These are phyloP conservation scores for Aporophyla lueneburgensis DNA, from an alignment of 2,888 invertebrate genomes.

Conservation along the genomic window DNA sequence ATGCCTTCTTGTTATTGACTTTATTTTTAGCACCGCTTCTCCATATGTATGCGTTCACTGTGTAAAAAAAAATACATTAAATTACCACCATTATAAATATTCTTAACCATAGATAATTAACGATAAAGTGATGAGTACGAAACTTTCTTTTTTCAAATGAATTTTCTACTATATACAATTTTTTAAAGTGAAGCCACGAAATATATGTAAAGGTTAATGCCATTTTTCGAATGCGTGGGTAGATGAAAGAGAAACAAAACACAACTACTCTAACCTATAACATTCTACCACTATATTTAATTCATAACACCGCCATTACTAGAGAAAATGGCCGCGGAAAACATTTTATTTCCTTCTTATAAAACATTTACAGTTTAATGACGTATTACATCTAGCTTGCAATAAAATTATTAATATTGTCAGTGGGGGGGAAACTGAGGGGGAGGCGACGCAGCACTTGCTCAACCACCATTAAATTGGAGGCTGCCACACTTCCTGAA, in stretches of 20 bases:
- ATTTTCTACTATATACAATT: background rate
- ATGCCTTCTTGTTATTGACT: no score
- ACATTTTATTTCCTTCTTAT: constrained; percentile 55
- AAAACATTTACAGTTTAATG: constrained; percentile 65
- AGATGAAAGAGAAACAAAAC: background rate
- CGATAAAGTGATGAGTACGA: background rate
- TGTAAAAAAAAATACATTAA: background rate
- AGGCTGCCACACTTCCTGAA: constrained; percentile 86
- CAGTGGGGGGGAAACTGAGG: constrained; percentile 68
- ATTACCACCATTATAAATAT: background rate
- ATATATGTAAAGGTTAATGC: background rate
- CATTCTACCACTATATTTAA: constrained; percentile 24
- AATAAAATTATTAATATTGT: constrained; percentile 84
- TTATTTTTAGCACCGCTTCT: no score
- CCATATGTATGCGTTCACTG: background rate
- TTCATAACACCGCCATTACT: constrained; percentile 35
- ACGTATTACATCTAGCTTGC: constrained; percentile 76
- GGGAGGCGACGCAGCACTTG: constrained; percentile 83
- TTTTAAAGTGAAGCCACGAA: background rate
- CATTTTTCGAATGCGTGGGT: background rate
- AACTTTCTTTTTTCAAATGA: background rate
- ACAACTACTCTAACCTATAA: background rate
- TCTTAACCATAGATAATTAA: background rate
- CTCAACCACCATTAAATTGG: constrained; percentile 90
- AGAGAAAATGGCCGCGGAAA: constrained; percentile 25